phyloP scores from a whole-genome alignment of 2,888 invertebrate species.

The Cerastis leucographa region DNA sequence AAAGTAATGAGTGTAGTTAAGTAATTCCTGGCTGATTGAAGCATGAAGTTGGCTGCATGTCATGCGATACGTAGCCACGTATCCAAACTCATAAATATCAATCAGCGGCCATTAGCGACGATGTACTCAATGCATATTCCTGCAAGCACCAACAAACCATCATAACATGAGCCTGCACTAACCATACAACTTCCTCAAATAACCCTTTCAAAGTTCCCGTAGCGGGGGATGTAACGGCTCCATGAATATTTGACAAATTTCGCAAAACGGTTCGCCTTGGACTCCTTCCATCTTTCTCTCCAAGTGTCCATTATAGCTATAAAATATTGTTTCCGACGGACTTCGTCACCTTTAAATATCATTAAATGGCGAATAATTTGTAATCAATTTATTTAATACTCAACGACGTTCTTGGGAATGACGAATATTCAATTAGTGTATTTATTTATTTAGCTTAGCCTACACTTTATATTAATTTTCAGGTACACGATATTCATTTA shows the following conservation, averaged over 20 bases:
- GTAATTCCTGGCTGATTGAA: slow-evolving; percentile 72
- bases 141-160: slow-evolving; percentile 70
- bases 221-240: slow-evolving; percentile 53
- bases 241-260: slow-evolving; percentile 54
- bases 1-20: slow-evolving; percentile 56
- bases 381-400: slow-evolving; percentile 19
- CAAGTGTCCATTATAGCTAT: slow-evolving; percentile 60
- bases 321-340: slow-evolving; percentile 64
- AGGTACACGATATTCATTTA: too few species aligned
- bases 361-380: slow-evolving; percentile 43
- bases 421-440: slow-evolving; percentile 25
- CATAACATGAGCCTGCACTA: slow-evolving; percentile 57
- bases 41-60: slow-evolving; percentile 73
- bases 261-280: slow-evolving; percentile 71
- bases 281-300: slow-evolving; percentile 70
- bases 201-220: neutral
- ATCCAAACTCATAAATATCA: slow-evolving; percentile 86
- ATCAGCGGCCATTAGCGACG: slow-evolving; percentile 73
- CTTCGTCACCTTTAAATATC: slow-evolving; percentile 54
- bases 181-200: slow-evolving; percentile 28
- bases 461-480: too few species aligned
- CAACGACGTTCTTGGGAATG: slow-evolving; percentile 28
- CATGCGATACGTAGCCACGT: slow-evolving; percentile 77
- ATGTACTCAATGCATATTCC: slow-evolving; percentile 68
- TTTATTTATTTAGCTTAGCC: too few species aligned